Percentiles rank a stretch among this genome's conserved stretches.
These are phyloP conservation scores for Hipposideros larvatus DNA, from an alignment of 2,797 vertebrate genomes.

Conservation along the genomic window DNA sequence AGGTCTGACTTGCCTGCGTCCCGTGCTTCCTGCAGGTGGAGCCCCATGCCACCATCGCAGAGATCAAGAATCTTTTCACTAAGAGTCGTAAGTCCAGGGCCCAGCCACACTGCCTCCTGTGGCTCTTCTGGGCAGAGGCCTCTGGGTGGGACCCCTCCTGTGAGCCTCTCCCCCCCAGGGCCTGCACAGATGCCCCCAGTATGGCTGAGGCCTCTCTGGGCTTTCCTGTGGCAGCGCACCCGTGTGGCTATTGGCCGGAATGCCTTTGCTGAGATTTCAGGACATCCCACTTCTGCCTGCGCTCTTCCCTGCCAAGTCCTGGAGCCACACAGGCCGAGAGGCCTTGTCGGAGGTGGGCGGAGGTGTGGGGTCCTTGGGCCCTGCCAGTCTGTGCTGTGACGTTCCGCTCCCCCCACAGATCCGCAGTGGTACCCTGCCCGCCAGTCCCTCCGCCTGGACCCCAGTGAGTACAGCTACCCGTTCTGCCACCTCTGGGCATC, in stretches of 20 bases:
- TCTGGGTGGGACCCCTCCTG: neutral
- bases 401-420: constrained; percentile 88
- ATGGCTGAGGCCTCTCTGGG: neutral
- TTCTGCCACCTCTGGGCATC: neutral
- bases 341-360: neutral
- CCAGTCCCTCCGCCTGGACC: constrained; percentile 96
- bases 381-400: neutral
- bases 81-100: constrained; percentile 92
- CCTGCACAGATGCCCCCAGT: neutral
- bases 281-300: neutral
- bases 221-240: neutral
- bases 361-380: neutral
- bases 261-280: constrained; percentile 24
- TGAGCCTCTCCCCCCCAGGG: neutral
- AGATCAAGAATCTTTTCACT: constrained; percentile 98
- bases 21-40: constrained; percentile 91
- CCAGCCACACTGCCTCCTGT: neutral
- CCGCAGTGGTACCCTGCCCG: constrained; percentile 97
- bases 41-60: constrained; percentile 95
- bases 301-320: neutral
- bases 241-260: neutral
- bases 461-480: constrained; percentile 91
- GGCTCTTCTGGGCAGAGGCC: neutral
- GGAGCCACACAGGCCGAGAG: neutral
- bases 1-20: neutral